These are phyloP conservation scores for Junco hyemalis DNA, from an alignment of 2,113 vertebrate species.

Conservation along the genomic window DNA sequence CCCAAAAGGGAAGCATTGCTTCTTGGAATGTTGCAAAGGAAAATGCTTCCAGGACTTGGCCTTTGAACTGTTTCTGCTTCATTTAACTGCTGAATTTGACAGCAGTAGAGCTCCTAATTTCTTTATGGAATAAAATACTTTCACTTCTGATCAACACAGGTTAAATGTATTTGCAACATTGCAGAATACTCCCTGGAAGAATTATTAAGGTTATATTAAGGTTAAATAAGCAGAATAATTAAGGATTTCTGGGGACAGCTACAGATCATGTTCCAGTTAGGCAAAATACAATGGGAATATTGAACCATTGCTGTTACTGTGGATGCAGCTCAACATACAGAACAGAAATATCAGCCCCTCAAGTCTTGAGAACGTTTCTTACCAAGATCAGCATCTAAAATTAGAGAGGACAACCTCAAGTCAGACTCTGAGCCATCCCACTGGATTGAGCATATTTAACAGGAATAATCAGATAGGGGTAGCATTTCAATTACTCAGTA, in stretches of 20 bases:
- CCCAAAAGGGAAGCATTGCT: slow-evolving; percentile 37
- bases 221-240: not conserved
- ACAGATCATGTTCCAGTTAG: not conserved
- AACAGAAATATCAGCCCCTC: not conserved
- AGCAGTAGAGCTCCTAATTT: slow-evolving; percentile 40
- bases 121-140: slow-evolving; percentile 16
- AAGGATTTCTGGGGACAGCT: not conserved
- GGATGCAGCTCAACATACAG: not conserved
- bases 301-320: not conserved
- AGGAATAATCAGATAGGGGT: not conserved
- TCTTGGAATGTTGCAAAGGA: slow-evolving; percentile 42
- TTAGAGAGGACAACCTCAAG: not conserved
- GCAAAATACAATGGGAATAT: not conserved
- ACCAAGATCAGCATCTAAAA: not conserved
- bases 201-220: not conserved
- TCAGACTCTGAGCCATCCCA: not conserved
- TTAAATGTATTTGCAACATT: not conserved
- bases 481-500: not conserved
- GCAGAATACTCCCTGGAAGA: not conserved
- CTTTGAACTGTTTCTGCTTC: slow-evolving; percentile 66
- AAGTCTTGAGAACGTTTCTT: not conserved
- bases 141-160: slow-evolving; percentile 18
- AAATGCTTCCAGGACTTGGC: slow-evolving; percentile 56
- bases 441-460: not conserved
- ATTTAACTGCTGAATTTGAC: slow-evolving; percentile 50